phyloP scores from a whole-genome alignment of 2,113 vertebrate genomes.

The Triplophysa dalaica region DNA sequence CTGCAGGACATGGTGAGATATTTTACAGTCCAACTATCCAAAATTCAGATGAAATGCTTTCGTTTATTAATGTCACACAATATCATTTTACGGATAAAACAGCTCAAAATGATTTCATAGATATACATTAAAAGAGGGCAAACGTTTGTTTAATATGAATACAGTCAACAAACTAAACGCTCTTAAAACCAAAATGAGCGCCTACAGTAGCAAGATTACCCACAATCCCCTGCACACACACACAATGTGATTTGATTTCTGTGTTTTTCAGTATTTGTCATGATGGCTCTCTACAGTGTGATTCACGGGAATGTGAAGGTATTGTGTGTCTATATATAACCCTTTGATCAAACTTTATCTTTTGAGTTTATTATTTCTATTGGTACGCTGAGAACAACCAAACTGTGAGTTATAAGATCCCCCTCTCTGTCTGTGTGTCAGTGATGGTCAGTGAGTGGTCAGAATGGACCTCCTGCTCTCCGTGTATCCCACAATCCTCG shows the following conservation, averaged over 20 bases:
- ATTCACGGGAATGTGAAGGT: slow-evolving; percentile 81
- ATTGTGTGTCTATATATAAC: slow-evolving; percentile 36
- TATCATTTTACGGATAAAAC: no score
- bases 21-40: no score
- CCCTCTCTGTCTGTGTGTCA: slow-evolving; percentile 43
- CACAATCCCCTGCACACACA: no score
- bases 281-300: slow-evolving; percentile 76
- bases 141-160: neutral
- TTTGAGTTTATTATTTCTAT: neutral
- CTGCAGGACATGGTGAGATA: slow-evolving; percentile 82
- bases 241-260: neutral
- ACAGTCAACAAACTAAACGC: neutral
- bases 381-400: neutral
- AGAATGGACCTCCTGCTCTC: slow-evolving; percentile 81
- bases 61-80: no score
- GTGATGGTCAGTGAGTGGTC: slow-evolving; percentile 85
- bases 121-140: neutral
- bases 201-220: no score
- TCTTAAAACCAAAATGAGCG: no score
- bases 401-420: neutral
- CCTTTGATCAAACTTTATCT: neutral
- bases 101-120: no score
- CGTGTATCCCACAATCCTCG: slow-evolving; percentile 67
- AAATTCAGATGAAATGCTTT: no score
- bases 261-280: slow-evolving; percentile 75